These are phyloP conservation scores for Pseudococcus longispinus DNA, from an alignment of 2,888 invertebrate genomes.

Conservation along the genomic window DNA sequence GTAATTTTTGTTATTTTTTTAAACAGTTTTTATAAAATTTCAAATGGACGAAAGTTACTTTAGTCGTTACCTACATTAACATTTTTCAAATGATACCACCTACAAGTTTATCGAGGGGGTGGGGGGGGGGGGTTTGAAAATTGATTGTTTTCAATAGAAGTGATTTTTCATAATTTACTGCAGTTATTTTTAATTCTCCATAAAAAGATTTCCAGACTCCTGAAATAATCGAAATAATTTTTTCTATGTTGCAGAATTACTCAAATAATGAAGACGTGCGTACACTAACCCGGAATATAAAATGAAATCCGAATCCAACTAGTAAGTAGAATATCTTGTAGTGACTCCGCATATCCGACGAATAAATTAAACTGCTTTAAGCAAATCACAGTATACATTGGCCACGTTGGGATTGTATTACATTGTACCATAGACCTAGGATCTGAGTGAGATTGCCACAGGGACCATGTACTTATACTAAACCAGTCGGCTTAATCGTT, in stretches of 20 bases:
- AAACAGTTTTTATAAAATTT: too few relatives aligned
- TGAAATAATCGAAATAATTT: not conserved
- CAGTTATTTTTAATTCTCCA: too few relatives aligned
- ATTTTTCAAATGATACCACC: too few relatives aligned
- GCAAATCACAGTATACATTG: not conserved
- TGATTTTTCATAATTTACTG: too few relatives aligned
- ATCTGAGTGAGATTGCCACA: not conserved
- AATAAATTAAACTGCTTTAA: not conserved
- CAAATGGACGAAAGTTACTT: too few relatives aligned
- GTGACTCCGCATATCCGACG: not conserved
- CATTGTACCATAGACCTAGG: not conserved
- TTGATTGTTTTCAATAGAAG: too few relatives aligned
- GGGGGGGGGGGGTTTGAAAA: too few relatives aligned
- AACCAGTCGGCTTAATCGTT: not conserved
- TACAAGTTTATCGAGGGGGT: too few relatives aligned
- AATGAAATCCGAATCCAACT: not conserved
- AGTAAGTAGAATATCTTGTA: conserved; percentile 1
- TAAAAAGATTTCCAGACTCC: too few relatives aligned
- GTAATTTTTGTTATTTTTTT: too few relatives aligned
- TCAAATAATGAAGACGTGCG: conserved; percentile 13
- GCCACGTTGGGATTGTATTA: too few relatives aligned
- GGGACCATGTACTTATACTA: not conserved
- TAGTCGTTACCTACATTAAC: too few relatives aligned
- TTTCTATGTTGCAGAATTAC: conserved; percentile 24
- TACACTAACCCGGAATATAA: not conserved